phyloP scores from a whole-genome alignment of 2,888 invertebrate genomes.

The Nebria brevicollis region DNA sequence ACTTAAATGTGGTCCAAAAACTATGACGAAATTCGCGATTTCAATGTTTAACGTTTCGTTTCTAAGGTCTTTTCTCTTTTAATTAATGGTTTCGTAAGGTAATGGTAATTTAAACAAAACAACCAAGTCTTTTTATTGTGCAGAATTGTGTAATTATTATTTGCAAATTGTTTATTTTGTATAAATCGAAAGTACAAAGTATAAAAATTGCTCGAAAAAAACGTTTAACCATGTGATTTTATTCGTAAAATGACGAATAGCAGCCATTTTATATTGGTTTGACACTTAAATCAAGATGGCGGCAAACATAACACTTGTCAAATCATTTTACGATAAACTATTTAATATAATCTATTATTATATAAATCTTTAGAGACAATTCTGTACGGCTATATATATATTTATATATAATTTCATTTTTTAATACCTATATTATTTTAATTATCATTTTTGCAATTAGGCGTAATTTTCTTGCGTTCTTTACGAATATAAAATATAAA shows the following conservation, averaged over 20 bases:
- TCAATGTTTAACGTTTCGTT: slow-evolving; percentile 38
- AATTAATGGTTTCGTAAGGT: slow-evolving; percentile 38
- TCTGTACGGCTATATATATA: slow-evolving; percentile 55
- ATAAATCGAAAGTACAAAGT: slow-evolving; percentile 37
- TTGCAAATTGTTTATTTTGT: slow-evolving; percentile 4
- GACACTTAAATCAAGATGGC: neutral
- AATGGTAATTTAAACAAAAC: slow-evolving; percentile 38
- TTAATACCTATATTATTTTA: slow-evolving; percentile 47
- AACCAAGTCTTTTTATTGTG: slow-evolving; percentile 30
- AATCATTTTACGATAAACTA: slow-evolving; percentile 9
- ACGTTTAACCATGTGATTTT: slow-evolving; percentile 38
- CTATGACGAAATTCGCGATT: slow-evolving; percentile 47
- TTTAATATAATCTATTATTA: slow-evolving; percentile 12
- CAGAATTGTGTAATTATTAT: slow-evolving; percentile 42
- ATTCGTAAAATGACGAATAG: neutral
- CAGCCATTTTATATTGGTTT: neutral
- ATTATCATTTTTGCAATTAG: slow-evolving; percentile 46
- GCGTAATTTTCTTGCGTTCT: slow-evolving; percentile 46
- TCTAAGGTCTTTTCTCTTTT: slow-evolving; percentile 37
- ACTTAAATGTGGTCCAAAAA: slow-evolving; percentile 46
- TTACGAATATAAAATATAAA: slow-evolving; percentile 51
- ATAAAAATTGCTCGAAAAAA: slow-evolving; percentile 36
- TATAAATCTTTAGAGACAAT: slow-evolving; percentile 50
- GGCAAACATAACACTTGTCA: neutral
- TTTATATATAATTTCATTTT: slow-evolving; percentile 49